Evolutionary conservation across 2,888 invertebrate genomes (phyloP).

Genomic region (Drosophila rellima): DNA sequence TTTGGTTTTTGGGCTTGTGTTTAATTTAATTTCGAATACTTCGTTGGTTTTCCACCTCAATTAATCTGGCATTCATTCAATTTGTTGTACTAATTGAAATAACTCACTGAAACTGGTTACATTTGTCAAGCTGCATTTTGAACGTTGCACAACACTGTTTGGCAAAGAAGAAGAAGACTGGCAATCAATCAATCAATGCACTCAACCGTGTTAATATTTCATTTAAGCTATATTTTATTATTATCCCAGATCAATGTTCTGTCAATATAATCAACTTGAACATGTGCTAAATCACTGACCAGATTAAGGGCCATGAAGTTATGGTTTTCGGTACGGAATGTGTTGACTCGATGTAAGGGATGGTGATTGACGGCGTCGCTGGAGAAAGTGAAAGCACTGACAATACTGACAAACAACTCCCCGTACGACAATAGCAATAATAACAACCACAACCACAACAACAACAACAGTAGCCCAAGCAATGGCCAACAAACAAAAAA

Average conservation of each 20-base stretch:
- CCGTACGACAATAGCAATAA: conserved; percentile 32
- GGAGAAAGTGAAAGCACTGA: conserved; percentile 28
- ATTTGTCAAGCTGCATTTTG: background rate
- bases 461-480: conserved; percentile 17
- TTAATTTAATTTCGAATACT: conserved; percentile 50
- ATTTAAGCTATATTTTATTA: background rate
- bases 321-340: conserved; percentile 1
- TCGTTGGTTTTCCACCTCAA: conserved; percentile 38
- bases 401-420: conserved; percentile 40
- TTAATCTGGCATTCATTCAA: conserved; percentile 31
- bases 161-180: background rate
- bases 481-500: conserved; percentile 30
- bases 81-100: conserved; percentile 23
- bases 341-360: too few relatives aligned
- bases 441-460: conserved; percentile 23
- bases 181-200: too few relatives aligned
- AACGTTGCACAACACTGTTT: background rate
- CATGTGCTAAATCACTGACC: conserved; percentile 36
- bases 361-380: conserved; percentile 52
- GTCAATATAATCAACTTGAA: conserved; percentile 21
- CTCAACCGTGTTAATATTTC: too few relatives aligned
- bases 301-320: conserved; percentile 14
- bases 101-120: background rate
- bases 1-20: conserved; percentile 25
- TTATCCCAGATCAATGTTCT: conserved; percentile 4